Evolutionary conservation across 2,888 invertebrate species (phyloP), one percentile per base, ranked within the genome.

Genomic region (Bruchidius siliquastri): DNA sequence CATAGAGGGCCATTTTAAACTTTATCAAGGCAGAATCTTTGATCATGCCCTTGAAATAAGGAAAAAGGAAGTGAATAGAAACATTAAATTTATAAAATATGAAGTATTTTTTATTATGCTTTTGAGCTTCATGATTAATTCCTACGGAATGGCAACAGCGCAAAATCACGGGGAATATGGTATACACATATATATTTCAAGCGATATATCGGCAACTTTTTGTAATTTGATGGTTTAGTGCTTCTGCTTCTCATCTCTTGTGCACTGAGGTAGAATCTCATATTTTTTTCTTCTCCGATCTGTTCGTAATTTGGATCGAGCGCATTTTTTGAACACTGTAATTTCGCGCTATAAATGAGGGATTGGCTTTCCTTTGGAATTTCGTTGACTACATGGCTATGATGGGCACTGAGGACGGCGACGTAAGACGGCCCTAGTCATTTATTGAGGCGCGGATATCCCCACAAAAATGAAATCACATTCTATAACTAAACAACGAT

Each of bases 311-410:
- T 49, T 49, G 49, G 49, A 49, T 49, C 49, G 49, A 13, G 49
- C 49, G 49, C 69, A 70, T 72, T 72, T 72, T 66, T 72, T 26
- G 72, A 72, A 67, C 72, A 72, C 72, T 72, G 72, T 72, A 72
- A 72, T 72, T 72, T 72, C 70, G 69, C 67, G 69, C 66, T 69
- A 72, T 72, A 72, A 72, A 72, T 69, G 72, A 69, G 72, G 72
- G 69, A 72, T 72, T 72, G 72, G 21, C 70, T 67, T 30, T 72
- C 70, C 69, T 72, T 72, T 49, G 49, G 49, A 49, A 49, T 49
- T 49, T 49, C 49, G 49, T 49, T 13, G 49, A 49, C 49, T 49
- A 49, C 49, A 49, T 49, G 49, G 49, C 49, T 49, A 49, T 49
- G 49, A 49, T 13, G 49, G 49, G 26, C 26, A 26, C 26, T 8